Percentiles rank a stretch among this genome's conserved stretches.
These are phyloP conservation scores for Galleria mellonella DNA, from an alignment of 1,140 invertebrate genomes.

Conservation along the genomic window DNA sequence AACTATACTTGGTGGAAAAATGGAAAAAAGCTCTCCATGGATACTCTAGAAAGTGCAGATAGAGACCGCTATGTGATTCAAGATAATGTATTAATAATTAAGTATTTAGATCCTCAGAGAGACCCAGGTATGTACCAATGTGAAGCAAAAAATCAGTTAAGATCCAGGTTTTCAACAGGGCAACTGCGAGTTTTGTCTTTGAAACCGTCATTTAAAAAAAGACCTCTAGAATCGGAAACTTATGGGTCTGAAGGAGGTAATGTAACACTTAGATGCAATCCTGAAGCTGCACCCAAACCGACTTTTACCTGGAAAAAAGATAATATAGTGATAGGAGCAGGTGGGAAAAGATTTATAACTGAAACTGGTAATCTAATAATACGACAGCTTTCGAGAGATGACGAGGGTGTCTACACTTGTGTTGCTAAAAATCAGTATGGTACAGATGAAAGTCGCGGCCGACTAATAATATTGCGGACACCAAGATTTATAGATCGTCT, in stretches of 20 bases:
- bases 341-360: slow-evolving; percentile 85
- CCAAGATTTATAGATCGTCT: slow-evolving; percentile 82
- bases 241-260: slow-evolving; percentile 94
- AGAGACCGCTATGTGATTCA: slow-evolving; percentile 85
- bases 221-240: slow-evolving; percentile 89
- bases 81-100: slow-evolving; percentile 92
- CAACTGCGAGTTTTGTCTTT: slow-evolving; percentile 91
- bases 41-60: slow-evolving; percentile 80
- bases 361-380: slow-evolving; percentile 92
- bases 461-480: slow-evolving; percentile 87
- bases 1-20: slow-evolving; percentile 95
- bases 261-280: slow-evolving; percentile 92
- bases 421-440: slow-evolving; percentile 90
- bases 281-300: slow-evolving; percentile 94
- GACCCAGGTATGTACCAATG: slow-evolving; percentile 99
- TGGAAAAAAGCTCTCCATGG: slow-evolving; percentile 81
- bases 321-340: slow-evolving; percentile 85
- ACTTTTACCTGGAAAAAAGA: slow-evolving; percentile 95
- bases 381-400: slow-evolving; percentile 87
- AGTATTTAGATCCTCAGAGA: slow-evolving; percentile 81
- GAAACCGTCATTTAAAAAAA: slow-evolving; percentile 92
- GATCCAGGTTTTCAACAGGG: slow-evolving; percentile 89
- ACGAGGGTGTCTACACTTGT: slow-evolving; percentile 93
- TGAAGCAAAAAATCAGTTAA: slow-evolving; percentile 91
- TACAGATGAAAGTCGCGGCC: slow-evolving; percentile 84